Evolutionary conservation across 2,888 invertebrate genomes (phyloP).

Genomic region (Odontothrips loti): DNA sequence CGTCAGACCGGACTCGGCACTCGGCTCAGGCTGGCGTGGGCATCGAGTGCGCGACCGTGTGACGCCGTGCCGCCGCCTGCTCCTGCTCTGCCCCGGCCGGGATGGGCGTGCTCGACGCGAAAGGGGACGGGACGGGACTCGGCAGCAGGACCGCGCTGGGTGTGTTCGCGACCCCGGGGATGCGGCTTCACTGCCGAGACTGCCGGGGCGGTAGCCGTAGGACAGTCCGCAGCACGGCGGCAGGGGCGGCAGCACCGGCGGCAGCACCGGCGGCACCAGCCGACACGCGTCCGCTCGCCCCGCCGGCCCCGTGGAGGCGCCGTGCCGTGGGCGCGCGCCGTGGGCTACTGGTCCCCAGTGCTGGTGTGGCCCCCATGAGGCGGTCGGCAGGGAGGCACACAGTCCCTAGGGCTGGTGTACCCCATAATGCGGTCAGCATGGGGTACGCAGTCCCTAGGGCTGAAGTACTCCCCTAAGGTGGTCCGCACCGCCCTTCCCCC

Average conservation of each 20-base stretch:
- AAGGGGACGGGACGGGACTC: background rate
- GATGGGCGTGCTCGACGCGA: background rate
- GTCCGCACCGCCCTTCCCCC: too few relatives aligned
- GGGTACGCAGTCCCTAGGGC: too few relatives aligned
- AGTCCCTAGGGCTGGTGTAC: too few relatives aligned
- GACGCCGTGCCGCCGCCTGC: too few relatives aligned
- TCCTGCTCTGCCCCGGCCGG: too few relatives aligned
- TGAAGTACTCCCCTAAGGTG: background rate
- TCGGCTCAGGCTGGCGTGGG: too few relatives aligned
- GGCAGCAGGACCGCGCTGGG: background rate
- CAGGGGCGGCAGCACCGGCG: too few relatives aligned
- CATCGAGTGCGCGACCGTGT: too few relatives aligned
- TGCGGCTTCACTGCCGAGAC: background rate
- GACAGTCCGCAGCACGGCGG: background rate
- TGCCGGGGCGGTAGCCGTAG: background rate
- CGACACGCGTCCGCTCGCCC: background rate
- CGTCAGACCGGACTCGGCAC: too few relatives aligned
- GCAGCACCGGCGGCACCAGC: background rate
- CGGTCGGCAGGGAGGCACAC: too few relatives aligned
- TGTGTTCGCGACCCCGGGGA: background rate
- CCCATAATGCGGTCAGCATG: too few relatives aligned
- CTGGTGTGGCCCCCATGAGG: background rate
- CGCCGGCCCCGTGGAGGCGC: background rate
- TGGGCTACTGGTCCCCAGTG: background rate
- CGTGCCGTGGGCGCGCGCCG: background rate